Evolutionary conservation across 37 sponge, comb jelly and placozoan genomes (phyloP).

Genomic region (Beroe forskalii): DNA sequence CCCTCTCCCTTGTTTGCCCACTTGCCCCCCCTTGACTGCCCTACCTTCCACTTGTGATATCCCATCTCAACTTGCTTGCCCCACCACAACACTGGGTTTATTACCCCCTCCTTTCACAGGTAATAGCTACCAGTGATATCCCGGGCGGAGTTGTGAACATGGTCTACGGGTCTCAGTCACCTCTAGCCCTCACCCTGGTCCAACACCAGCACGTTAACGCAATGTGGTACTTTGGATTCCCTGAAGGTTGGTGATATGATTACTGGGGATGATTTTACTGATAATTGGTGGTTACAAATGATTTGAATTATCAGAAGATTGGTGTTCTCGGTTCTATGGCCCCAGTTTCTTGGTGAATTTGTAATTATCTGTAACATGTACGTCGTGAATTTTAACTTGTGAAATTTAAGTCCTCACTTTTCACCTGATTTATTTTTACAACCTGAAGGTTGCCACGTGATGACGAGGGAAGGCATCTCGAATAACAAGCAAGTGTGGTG

Average conservation of each 20-base stretch:
- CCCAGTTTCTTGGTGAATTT: too few relatives aligned
- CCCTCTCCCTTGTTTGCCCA: too few relatives aligned
- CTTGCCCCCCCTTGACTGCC: too few relatives aligned
- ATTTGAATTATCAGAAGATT: background rate
- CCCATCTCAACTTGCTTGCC: too few relatives aligned
- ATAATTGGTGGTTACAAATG: background rate
- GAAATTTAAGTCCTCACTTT: too few relatives aligned
- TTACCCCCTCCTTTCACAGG: conserved; percentile 69
- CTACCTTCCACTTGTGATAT: too few relatives aligned
- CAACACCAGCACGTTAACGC: conserved; percentile 80
- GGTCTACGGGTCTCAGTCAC: conserved; percentile 68
- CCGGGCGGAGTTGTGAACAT: conserved; percentile 99
- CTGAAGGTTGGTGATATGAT: conserved; percentile 73
- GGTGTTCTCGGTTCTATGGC: too few relatives aligned
- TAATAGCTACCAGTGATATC: conserved; percentile 96
- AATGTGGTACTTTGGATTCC: conserved; percentile 89
- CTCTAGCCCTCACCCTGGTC: conserved; percentile 85
- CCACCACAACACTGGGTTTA: too few relatives aligned
- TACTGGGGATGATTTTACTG: background rate
- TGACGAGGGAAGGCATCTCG: background rate
- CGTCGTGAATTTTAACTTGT: too few relatives aligned
- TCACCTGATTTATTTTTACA: too few relatives aligned
- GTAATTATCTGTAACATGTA: too few relatives aligned
- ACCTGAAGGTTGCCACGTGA: background rate
- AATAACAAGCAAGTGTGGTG: conserved; percentile 16